Percentiles rank a stretch among this genome's conserved stretches.
Conservation (phyloP, 30 jellyfish, hydroid and myxozoan species). For the Aurelia coerulea region DNA sequence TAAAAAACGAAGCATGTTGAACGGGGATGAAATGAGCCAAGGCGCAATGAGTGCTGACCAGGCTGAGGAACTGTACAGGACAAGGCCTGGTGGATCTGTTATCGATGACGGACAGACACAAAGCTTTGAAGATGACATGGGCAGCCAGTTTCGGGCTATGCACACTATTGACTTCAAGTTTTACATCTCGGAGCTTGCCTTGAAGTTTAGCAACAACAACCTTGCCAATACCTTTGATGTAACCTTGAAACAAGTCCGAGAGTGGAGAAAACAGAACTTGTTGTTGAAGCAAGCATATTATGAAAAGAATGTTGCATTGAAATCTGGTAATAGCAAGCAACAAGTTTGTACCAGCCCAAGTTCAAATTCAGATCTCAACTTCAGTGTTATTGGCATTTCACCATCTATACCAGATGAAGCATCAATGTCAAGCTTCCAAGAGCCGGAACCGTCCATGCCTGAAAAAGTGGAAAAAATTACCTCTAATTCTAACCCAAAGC, state of each 20-base stretch:
- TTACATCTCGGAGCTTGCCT: constrained; percentile 56
- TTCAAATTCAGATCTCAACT: not conserved
- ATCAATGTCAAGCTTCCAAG: constrained; percentile 3
- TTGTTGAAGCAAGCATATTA: constrained; percentile 61
- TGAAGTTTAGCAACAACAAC: constrained; percentile 30
- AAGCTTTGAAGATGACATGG: constrained; percentile 37
- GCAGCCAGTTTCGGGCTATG: constrained; percentile 30
- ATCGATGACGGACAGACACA: constrained; percentile 12
- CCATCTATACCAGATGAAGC: not conserved
- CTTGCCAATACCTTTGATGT: constrained; percentile 49
- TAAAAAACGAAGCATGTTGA: not conserved
- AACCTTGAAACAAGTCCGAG: constrained; percentile 28
- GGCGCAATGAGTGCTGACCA: constrained; percentile 52
- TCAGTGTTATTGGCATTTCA: constrained; percentile 5
- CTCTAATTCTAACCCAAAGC: constrained; percentile 23
- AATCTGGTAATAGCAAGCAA: not conserved
- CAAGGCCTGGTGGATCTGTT: not conserved
- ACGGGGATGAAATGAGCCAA: constrained; percentile 31
- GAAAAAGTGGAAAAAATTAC: constrained; percentile 2
- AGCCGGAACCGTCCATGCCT: constrained; percentile 31
- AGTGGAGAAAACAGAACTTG: constrained; percentile 54
- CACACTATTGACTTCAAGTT: constrained; percentile 69
- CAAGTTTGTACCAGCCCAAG: not conserved
- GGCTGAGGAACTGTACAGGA: constrained; percentile 15
- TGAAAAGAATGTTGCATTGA: constrained; percentile 58